Percentiles rank a stretch among this genome's conserved stretches.
phyloP scores from a whole-genome alignment of 2,113 vertebrate genomes.

The Gallinago jamesoni region DNA sequence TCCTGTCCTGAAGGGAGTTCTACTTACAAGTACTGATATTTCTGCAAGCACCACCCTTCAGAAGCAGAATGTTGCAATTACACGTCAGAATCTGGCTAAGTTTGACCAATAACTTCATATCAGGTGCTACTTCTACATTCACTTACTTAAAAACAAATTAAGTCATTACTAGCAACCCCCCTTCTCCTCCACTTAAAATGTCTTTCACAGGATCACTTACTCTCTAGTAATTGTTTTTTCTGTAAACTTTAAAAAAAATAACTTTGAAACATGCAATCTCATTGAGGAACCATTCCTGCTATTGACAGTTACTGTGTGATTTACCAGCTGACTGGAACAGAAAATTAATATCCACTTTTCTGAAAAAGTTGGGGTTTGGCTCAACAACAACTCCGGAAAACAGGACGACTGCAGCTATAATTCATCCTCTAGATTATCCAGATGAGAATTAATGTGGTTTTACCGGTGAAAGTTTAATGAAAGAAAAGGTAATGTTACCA shows the following conservation, averaged over 20 bases:
- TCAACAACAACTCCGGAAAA: not conserved
- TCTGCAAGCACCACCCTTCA: slow-evolving; percentile 35
- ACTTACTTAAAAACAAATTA: not conserved
- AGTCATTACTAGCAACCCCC: not conserved
- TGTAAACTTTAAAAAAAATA: not conserved
- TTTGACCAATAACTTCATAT: not conserved
- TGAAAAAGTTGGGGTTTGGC: not conserved
- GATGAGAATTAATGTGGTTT: not conserved
- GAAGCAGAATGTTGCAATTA: not conserved
- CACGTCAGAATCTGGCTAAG: not conserved
- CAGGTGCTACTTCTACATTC: not conserved
- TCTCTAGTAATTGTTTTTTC: not conserved
- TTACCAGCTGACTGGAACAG: not conserved
- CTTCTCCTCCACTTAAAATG: not conserved
- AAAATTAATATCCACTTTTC: not conserved
- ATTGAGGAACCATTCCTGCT: not conserved
- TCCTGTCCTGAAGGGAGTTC: not conserved
- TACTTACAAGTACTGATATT: not conserved
- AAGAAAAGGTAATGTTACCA: not conserved
- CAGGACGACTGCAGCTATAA: not conserved
- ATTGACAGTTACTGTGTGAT: not conserved
- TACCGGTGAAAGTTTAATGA: not conserved
- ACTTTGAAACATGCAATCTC: not conserved
- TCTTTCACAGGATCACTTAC: not conserved
- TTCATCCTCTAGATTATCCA: not conserved